Percentiles rank a stretch among this genome's conserved stretches.
Conservation (phyloP, 2,797 vertebrate genomes). For the Oophaga sylvatica region DNA sequence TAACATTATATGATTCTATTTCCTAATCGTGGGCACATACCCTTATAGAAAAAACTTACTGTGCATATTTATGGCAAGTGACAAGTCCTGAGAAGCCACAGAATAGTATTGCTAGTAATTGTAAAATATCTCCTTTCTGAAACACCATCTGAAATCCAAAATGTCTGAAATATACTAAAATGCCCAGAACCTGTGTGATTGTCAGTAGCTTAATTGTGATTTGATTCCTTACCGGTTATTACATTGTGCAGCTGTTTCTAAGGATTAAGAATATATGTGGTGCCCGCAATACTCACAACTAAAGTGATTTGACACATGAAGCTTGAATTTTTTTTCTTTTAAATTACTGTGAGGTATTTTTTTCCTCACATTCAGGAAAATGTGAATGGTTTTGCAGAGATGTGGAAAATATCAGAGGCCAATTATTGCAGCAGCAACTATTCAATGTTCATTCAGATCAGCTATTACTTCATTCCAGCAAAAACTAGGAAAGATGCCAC, state of each 20-base stretch:
- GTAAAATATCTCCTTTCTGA: neutral
- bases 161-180: neutral
- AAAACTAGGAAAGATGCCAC: too few relatives aligned
- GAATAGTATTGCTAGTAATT: neutral
- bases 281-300: neutral
- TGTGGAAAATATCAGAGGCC: slow-evolving; percentile 9
- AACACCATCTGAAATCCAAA: neutral
- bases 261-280: neutral
- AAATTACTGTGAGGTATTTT: neutral
- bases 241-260: slow-evolving; percentile 8
- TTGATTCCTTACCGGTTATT: neutral
- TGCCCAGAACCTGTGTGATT: neutral
- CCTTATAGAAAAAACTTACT: too few relatives aligned
- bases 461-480: neutral
- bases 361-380: neutral
- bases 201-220: neutral
- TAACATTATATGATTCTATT: too few relatives aligned
- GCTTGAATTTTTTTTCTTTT: neutral
- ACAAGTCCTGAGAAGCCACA: neutral
- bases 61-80: too few relatives aligned
- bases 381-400: neutral
- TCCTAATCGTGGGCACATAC: too few relatives aligned
- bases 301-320: neutral
- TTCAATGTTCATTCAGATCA: neutral
- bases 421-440: neutral